phyloP scores from a whole-genome alignment of 2,113 vertebrate species.

The Dipodomys ordii region DNA sequence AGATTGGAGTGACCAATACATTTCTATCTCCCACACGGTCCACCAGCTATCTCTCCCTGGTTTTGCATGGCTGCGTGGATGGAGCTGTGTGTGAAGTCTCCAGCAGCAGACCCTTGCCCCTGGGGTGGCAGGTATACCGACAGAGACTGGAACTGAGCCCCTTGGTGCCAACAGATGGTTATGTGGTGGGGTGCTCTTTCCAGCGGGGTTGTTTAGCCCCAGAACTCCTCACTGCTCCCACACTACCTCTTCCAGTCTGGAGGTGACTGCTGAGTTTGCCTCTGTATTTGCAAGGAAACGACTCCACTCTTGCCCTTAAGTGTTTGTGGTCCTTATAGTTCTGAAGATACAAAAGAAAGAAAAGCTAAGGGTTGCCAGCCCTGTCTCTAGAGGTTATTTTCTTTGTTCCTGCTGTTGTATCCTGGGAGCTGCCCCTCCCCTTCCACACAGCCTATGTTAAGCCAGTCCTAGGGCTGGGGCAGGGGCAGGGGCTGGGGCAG shows the following conservation, averaged over 20 bases:
- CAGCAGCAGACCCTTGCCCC: background rate
- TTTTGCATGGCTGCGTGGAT: background rate
- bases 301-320: background rate
- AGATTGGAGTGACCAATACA: background rate
- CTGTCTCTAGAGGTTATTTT: conserved; percentile 1
- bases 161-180: rapidly evolving
- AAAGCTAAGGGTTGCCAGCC: conserved; percentile 14
- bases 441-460: background rate
- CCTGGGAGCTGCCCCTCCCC: background rate
- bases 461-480: background rate
- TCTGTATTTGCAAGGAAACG: background rate
- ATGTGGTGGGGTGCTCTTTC: background rate
- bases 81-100: background rate
- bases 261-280: too few relatives aligned
- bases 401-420: background rate
- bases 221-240: background rate
- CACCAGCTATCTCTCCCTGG: rapidly evolving
- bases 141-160: rapidly evolving
- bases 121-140: rapidly evolving
- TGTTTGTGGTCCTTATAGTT: background rate
- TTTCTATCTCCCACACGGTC: background rate
- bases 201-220: background rate
- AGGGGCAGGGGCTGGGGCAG: too few relatives aligned
- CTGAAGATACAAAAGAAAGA: background rate
- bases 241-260: background rate